Evolutionary conservation across 2,113 vertebrate species (phyloP), one percentile per base, ranked within the genome.

Genomic region (Microtus richardsoni): DNA sequence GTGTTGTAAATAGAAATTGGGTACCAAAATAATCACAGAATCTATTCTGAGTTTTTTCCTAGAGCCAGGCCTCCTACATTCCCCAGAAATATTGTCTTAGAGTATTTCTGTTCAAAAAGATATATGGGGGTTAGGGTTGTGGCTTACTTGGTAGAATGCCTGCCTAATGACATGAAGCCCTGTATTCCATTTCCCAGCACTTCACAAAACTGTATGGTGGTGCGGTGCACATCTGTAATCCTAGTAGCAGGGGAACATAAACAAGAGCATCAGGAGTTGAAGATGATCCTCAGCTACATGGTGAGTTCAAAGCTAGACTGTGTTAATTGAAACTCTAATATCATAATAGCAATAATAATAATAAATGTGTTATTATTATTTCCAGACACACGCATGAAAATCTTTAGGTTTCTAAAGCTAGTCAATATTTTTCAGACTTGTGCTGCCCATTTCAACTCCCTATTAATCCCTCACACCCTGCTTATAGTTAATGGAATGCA

Each of bases 391-490:
- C 6, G 2, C 9, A 36, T n/a, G 36, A n/a, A 93, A 39, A 3
- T 54, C n/a, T 91, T 86, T 83, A 39, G 30, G 58, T 89, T 95
- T 91, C 75, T 64, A 74, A 89, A n/a, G 54, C 80, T n/a, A 73
- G 47, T 44, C 82, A 66, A 93, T 88, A 83, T 91, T 83, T 93
- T 96, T 94, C 91, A 95, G 88, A 21, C 82, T 93, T 52, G 17
- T 39, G 54, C 47, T 78, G 66, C 92, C 58, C 64, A 91, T 68
- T 94, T 89, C 92, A 95, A 73, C 70, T 91, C 82, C 70, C 41
- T 52, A 73, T 92, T 97, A 97, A 97, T 97, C 85, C 70, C 73
- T 80, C n/a, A 97, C 66, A 33, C 16, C 93, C 88, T 91, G 87
- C 97, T 97, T 90, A 80, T 75, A 92, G 24, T 24, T 44, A 86